A percentile compares a stretch with the other conserved stretches of the same genome.
Evolutionary conservation across 1,140 invertebrate species (phyloP).

Genomic region (Cyclina sinensis): DNA sequence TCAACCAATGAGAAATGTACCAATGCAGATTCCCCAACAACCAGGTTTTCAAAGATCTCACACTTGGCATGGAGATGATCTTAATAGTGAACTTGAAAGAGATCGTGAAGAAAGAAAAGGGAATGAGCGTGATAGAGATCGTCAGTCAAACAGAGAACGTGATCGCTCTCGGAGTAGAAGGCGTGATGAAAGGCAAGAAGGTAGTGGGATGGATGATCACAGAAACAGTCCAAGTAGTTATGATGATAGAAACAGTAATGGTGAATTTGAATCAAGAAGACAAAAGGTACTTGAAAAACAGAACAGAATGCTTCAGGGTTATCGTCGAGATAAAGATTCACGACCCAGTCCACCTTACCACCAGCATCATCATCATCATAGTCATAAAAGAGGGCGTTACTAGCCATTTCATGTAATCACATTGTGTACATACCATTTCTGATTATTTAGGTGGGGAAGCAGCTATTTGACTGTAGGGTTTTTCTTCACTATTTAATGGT

Average conservation of each 20-base stretch:
- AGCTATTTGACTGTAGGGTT: no score
- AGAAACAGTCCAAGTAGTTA: slow-evolving; percentile 47
- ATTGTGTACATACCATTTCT: background rate
- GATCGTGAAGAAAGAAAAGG: background rate
- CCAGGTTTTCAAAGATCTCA: slow-evolving; percentile 50
- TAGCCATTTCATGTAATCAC: background rate
- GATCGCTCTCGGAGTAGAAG: slow-evolving; percentile 8
- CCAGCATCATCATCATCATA: no score
- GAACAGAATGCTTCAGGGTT: slow-evolving; percentile 21
- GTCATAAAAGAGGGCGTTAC: slow-evolving; percentile 7
- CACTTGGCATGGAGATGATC: slow-evolving; percentile 52
- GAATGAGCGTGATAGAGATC: background rate
- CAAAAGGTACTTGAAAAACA: slow-evolving; percentile 44
- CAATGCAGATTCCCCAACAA: background rate
- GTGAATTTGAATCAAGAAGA: slow-evolving; percentile 22
- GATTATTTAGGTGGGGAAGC: no score
- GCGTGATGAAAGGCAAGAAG: background rate
- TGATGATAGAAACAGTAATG: slow-evolving; percentile 7
- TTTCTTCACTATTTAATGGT: no score
- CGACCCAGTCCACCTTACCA: background rate
- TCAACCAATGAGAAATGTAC: slow-evolving; percentile 6
- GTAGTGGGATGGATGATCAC: background rate
- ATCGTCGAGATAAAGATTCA: slow-evolving; percentile 6
- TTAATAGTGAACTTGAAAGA: background rate
- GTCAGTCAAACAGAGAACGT: slow-evolving; percentile 1